phyloP scores from a whole-genome alignment of 2,797 vertebrate species.

The Acanthurus lineatus region DNA sequence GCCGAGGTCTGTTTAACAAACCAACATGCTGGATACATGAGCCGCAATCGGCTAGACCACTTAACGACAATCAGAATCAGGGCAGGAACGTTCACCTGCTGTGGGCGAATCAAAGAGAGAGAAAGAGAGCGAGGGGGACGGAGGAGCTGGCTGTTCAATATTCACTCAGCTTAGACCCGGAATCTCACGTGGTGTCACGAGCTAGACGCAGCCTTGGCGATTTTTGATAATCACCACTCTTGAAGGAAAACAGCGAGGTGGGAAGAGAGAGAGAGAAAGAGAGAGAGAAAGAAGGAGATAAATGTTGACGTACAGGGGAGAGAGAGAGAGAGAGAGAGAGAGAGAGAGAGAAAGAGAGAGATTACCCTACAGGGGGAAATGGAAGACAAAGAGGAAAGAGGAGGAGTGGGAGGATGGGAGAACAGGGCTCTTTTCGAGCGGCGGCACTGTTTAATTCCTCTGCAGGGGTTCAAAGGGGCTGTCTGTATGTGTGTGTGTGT shows the following conservation, averaged over 20 bases:
- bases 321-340: conserved; percentile 11
- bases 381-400: conserved; percentile 78
- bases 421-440: conserved; percentile 73
- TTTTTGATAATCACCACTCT: conserved; percentile 73
- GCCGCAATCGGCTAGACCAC: conserved; percentile 40
- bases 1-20: conserved; percentile 47
- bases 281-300: conserved; percentile 52
- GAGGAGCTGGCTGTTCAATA: conserved; percentile 55
- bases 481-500: conserved; percentile 50
- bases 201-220: conserved; percentile 50
- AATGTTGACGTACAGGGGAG: conserved; percentile 60
- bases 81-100: conserved; percentile 68
- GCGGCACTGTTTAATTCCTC: conserved; percentile 81
- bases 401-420: conserved; percentile 80
- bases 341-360: conserved; percentile 42
- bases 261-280: conserved; percentile 49
- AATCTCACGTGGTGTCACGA: conserved; percentile 46
- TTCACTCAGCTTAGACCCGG: conserved; percentile 60
- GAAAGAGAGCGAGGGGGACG: conserved; percentile 23
- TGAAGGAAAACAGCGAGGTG: conserved; percentile 61
- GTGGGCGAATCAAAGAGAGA: conserved; percentile 58
- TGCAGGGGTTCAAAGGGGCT: conserved; percentile 81
- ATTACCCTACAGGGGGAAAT: conserved; percentile 76
- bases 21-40: conserved; percentile 45
- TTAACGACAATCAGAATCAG: conserved; percentile 71